Evolutionary conservation across 2,113 vertebrate genomes (phyloP), one percentile per base, ranked within the genome.

Genomic region (Mixornis gularis): DNA sequence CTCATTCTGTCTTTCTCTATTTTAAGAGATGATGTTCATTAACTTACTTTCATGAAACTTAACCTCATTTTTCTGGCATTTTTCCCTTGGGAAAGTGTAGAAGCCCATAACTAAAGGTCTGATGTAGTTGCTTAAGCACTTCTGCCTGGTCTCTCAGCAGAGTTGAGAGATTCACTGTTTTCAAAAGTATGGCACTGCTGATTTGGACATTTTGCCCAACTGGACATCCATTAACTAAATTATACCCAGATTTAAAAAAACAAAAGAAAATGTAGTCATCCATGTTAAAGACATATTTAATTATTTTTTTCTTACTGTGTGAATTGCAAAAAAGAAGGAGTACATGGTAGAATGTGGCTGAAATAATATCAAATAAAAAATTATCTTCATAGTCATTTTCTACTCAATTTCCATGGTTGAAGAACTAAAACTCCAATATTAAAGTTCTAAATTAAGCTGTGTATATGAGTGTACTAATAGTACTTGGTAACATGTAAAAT

Each of bases 371-470:
- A 85, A 92, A 81, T 89, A 69, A 92, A 70, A 62, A 95, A 91
- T 80, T 79, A 94, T 96, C 92, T 95, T 89, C 71, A 63, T 90
- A 92, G 83, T 82, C 0, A 93, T 96, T 96, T 96, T 94, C 76
- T 89, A 90, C 68, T 96, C 84, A 93, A 93, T 96, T 95, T 96
- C n/a, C 95, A 87, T 92, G 91, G 80, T 8, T 96, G 90, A 95
- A 93, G 89, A 95, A 96, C 86, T 89, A 90, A 92, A 93, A 95
- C 48, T 95, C 73, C 87, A 93, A 93, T 92, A 96, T 81, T 93
- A 70, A 95, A 96, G 71, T 96, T 96, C 83, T 85, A 94, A 96
- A 96, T 96, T 95, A 92, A 83, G 85, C 93, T 95, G 85, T 96
- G 91, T 85, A 40, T 96, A 91, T 92, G 59, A 96, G 92, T 93